These are phyloP conservation scores for Palythoa heliodiscus DNA, from an alignment of 92 coral and sea anemone species.

Conservation along the genomic window DNA sequence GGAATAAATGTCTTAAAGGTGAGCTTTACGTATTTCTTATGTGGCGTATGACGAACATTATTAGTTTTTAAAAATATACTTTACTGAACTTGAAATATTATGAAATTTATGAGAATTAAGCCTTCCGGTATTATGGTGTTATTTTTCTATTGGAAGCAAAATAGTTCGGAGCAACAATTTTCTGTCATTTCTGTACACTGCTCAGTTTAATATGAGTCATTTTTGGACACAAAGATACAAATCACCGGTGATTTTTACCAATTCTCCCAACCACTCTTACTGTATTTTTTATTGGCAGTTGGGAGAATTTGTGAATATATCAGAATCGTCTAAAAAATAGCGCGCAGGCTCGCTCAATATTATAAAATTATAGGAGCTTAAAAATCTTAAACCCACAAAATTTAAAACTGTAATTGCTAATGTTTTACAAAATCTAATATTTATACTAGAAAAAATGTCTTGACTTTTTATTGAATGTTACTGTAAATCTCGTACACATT, in stretches of 20 bases:
- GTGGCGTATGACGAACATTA: not conserved
- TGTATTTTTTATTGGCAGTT: not conserved
- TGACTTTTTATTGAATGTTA: no score
- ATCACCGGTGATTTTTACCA: not conserved
- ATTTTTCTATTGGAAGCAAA: not conserved
- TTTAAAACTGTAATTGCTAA: no score
- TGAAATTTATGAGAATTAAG: not conserved
- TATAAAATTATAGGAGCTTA: no score
- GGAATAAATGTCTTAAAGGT: conserved; percentile 86
- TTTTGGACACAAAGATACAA: no score
- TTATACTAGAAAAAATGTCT: no score
- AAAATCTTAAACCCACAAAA: no score
- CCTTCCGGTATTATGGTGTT: not conserved
- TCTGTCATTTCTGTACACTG: not conserved
- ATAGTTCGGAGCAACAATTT: not conserved
- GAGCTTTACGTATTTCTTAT: not conserved
- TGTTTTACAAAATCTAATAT: no score
- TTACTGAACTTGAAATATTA: not conserved
- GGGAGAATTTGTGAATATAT: not conserved
- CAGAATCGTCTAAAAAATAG: not conserved
- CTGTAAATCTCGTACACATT: no score
- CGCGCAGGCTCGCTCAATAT: no score
- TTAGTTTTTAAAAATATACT: not conserved
- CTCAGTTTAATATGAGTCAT: not conserved
- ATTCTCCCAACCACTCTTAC: not conserved